Evolutionary conservation across 2,113 vertebrate species (phyloP), one percentile per base, ranked within the genome.

Genomic region (Zingel zingel): DNA sequence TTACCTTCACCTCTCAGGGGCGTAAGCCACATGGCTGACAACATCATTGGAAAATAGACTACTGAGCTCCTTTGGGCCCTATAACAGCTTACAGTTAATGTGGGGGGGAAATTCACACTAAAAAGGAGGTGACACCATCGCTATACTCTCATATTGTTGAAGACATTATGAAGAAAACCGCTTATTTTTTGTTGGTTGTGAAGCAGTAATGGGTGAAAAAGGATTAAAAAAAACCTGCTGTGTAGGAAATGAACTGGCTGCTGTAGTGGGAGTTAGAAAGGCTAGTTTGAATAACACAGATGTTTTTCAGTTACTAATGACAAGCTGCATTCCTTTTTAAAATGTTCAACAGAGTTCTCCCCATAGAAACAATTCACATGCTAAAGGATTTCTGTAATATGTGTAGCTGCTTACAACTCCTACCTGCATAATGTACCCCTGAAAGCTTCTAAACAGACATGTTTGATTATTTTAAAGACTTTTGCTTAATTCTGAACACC

Each of bases 11-110:
- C 94, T 94, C 93, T 94, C 92, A 85, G 86, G 92, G 91, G 93
- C 89, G 90, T 88, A 91, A 89, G 92, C 91, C 93, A 94, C 94
- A 94, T 92, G 91, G 91, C 89, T 95, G 94, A 95, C 92, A 95
- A 94, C 95, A 95, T 95, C 94, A 95, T 92, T 93, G 91, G 92
- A 95, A 95, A 95, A 95, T 92, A 95, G 94, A 94, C 92, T 90
- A 87, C 92, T 48, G 83, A 84, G 86, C 89, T 92, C 94, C 94
- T 94, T 74, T 94, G 94, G 95, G 95, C 91, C 93, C 92, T 91
- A 85, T 94, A 95, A 94, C 93, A 93, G 87, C 93, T 93, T 92
- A 92, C 84, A 91, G 91, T 94, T 94, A 93, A 94, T 93, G 86
- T 84, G 78, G 79, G 89, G 18, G 81, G 88, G 47, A 70, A 81